phyloP scores from a whole-genome alignment of 2,113 vertebrate species.

The Ceyx margarethae region DNA sequence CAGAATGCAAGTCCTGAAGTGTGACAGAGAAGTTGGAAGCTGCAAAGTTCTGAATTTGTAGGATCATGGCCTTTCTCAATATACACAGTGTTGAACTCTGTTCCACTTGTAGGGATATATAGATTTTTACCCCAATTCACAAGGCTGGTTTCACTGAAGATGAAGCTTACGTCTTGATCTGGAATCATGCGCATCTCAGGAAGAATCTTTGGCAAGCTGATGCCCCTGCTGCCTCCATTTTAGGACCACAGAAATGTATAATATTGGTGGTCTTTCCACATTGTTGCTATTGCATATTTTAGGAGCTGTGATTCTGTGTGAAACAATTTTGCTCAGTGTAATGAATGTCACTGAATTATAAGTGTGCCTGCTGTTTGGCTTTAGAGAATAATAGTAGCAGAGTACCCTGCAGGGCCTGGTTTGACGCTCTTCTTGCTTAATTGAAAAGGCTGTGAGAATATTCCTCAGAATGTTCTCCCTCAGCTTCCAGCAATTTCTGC shows the following conservation, averaged over 20 bases:
- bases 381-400: slow-evolving; percentile 52
- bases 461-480: slow-evolving; percentile 35
- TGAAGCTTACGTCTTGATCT: neutral
- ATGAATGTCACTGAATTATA: neutral
- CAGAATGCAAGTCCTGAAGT: neutral
- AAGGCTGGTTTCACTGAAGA: neutral
- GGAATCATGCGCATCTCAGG: neutral
- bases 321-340: neutral
- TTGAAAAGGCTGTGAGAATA: slow-evolving; percentile 36
- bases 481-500: slow-evolving; percentile 17
- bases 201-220: neutral
- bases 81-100: neutral
- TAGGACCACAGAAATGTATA: neutral
- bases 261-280: neutral
- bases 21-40: neutral
- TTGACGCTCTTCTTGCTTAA: neutral
- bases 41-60: neutral
- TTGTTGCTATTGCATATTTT: neutral
- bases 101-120: neutral
- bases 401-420: neutral
- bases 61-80: neutral
- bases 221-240: neutral
- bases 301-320: neutral
- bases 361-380: slow-evolving; percentile 47
- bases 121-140: neutral